phyloP scores from a whole-genome alignment of 2,888 invertebrate species.

The Dynastes grantii region DNA sequence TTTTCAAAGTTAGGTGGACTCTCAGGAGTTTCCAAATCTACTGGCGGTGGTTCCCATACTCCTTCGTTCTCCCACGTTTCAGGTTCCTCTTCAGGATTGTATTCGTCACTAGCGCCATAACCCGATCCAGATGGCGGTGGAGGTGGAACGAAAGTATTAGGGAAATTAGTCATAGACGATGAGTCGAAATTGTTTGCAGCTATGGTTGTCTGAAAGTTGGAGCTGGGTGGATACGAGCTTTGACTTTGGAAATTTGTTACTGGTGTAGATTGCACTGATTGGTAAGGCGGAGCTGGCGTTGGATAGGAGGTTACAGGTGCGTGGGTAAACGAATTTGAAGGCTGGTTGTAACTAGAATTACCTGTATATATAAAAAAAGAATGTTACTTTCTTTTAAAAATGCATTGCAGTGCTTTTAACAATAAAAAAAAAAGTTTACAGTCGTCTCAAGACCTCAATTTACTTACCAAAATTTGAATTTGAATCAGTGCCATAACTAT shows the following conservation, averaged over 20 bases:
- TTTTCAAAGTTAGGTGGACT: constrained; percentile 80
- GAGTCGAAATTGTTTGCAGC: constrained; percentile 37
- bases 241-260: constrained; percentile 39
- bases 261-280: constrained; percentile 26
- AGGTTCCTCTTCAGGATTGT: constrained; percentile 70
- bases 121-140: constrained; percentile 46
- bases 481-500: constrained; percentile 44
- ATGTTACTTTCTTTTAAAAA: neutral
- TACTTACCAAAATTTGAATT: constrained; percentile 54
- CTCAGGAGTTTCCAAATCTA: constrained; percentile 74
- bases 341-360: constrained; percentile 47
- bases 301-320: constrained; percentile 46
- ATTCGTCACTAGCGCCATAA: constrained; percentile 62
- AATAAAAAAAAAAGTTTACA: neutral
- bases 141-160: constrained; percentile 39
- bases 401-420: no score
- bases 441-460: neutral
- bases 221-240: constrained; percentile 9
- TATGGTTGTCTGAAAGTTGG: constrained; percentile 28
- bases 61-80: constrained; percentile 70
- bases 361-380: constrained; percentile 39
- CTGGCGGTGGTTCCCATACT: constrained; percentile 66
- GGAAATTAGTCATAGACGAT: constrained; percentile 41
- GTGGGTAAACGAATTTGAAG: constrained; percentile 32
- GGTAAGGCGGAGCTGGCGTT: constrained; percentile 40